Percentiles rank a stretch among this genome's conserved stretches.
phyloP scores from a whole-genome alignment of 2,797 vertebrate species.

The Mormyrus proboscirostris region DNA sequence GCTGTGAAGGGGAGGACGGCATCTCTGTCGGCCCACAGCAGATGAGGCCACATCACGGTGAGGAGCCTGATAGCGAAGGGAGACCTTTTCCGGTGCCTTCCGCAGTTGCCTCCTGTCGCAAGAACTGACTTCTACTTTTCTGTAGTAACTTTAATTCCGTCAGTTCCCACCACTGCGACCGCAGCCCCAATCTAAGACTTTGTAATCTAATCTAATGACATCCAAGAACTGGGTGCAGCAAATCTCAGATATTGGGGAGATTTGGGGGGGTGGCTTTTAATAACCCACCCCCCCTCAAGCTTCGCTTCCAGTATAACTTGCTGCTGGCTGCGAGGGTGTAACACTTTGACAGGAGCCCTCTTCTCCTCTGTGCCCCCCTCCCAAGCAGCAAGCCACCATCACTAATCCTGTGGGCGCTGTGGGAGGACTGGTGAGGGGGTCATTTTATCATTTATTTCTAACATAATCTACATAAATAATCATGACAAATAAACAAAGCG shows the following conservation, averaged over 20 bases:
- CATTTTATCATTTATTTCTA: neutral
- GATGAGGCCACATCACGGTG: constrained; percentile 59
- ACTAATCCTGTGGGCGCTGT: neutral
- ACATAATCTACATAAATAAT: no score
- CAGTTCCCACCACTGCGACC: constrained; percentile 64
- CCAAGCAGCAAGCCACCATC: neutral
- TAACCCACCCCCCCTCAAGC: constrained; percentile 41
- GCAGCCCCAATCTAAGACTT: constrained; percentile 67
- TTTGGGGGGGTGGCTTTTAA: constrained; percentile 53
- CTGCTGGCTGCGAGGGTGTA: neutral
- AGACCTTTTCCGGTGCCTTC: constrained; percentile 52
- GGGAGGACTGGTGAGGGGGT: neutral
- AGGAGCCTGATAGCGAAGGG: constrained; percentile 73
- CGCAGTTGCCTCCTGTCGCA: constrained; percentile 74
- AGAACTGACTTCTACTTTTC: constrained; percentile 63
- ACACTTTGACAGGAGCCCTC: neutral
- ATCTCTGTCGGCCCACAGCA: neutral
- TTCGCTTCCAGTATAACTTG: neutral
- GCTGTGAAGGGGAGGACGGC: neutral
- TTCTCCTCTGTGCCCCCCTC: constrained; percentile 11
- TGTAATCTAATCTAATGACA: constrained; percentile 69
- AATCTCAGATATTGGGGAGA: constrained; percentile 71
- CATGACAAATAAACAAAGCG: no score
- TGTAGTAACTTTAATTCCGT: constrained; percentile 66
- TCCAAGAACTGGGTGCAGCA: constrained; percentile 57